Base-by-base conservation (phyloP, 2,113 vertebrate species). In the Cyanistes caeruleus region DNA sequence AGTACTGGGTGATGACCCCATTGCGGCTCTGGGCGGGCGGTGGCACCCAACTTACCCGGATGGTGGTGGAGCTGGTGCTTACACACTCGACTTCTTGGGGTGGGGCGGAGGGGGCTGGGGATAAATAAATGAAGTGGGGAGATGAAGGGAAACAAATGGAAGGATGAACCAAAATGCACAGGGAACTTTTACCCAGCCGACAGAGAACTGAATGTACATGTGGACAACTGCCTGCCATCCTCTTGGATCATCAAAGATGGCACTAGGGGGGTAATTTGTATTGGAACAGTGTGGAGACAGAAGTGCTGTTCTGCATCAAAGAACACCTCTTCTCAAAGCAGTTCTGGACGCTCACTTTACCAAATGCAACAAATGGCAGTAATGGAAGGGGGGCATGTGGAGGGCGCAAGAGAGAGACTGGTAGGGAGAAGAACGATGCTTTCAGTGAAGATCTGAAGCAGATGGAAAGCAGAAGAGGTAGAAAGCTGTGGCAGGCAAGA, bases 21-120 rank as follows among this genome's bases (percentile, higher is more conserved):
- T 99, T 99, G 97, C 98, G 99, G 97, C 99, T 99, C 96, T 98
- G 99, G 21, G 98, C 99, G 2, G 99, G 99, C 5, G 99, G 99
- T 2, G 99, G 98, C 97, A 98, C 99, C 99, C 99, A 99, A 99
- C 99, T 99, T 99, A 99, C 99, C 99, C 99, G 98, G 98, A 99
- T 98, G 91, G 98, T 99, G 95, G 99, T 99, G 95, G 99, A 99
- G 98, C 98, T 99, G 93, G 98, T 98, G 97, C 99, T 99, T 98
- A 98, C 90, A 97, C 99, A 99, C 23, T 98, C 98, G 77, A 99
- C 99, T 55, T 99, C 98, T 98, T 99, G 99, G 96, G 99, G 99
- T 96, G 99, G 99, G 89, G 99, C 99, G 2, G 99, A 99, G 53
- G 99, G 99, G 98, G 99, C 99, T 99, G 98, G 98, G 96, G 97